Evolutionary conservation across 2,888 invertebrate genomes (phyloP).

Genomic region (Oasisia sp.): DNA sequence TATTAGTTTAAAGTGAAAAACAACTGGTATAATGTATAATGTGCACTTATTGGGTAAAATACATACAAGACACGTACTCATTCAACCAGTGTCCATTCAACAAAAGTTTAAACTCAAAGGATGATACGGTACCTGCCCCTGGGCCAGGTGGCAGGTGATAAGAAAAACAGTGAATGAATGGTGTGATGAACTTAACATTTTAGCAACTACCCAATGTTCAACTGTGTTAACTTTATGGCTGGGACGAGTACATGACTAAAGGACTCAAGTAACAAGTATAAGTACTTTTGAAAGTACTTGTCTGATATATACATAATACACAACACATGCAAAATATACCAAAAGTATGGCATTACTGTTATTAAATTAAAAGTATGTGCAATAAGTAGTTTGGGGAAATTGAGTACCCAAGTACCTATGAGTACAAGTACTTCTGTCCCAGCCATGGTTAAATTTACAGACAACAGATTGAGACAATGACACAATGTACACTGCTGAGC

Average conservation of each 20-base stretch:
- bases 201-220: neutral
- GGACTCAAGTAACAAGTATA: no score
- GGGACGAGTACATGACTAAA: no score
- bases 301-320: no score
- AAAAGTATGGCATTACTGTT: no score
- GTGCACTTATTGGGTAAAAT: neutral
- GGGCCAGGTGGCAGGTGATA: neutral
- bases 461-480: neutral
- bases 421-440: neutral
- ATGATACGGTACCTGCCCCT: neutral
- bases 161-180: neutral
- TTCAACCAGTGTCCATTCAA: neutral
- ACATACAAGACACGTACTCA: neutral
- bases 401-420: neutral
- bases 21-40: neutral
- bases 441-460: neutral
- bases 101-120: neutral
- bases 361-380: no score
- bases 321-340: no score
- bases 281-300: no score
- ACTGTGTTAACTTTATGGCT: no score
- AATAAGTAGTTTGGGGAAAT: no score
- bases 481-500: neutral
- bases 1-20: neutral
- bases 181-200: neutral